Evolutionary conservation across 2,888 invertebrate species (phyloP).

Genomic region (Pyrochroa serraticornis): DNA sequence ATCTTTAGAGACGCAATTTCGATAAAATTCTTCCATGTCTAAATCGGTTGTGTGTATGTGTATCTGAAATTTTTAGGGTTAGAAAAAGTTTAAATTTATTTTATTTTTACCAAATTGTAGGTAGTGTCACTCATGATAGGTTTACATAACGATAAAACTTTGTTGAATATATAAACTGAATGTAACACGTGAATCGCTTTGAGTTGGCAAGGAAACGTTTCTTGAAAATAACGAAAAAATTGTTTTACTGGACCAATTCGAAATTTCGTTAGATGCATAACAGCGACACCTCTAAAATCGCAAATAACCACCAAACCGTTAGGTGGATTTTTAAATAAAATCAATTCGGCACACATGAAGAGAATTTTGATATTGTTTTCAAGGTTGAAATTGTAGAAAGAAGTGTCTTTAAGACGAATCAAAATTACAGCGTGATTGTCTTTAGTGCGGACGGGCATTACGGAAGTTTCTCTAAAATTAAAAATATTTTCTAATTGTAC

Average conservation of each 20-base stretch:
- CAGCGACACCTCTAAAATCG: conserved; percentile 44
- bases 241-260: conserved; percentile 59
- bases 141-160: conserved; percentile 57
- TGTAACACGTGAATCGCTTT: conserved; percentile 72
- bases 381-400: conserved; percentile 42
- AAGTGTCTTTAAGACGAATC: conserved; percentile 39
- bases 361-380: conserved; percentile 38
- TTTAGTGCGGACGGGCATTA: conserved; percentile 42
- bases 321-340: conserved; percentile 42
- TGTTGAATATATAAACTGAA: conserved; percentile 59
- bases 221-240: conserved; percentile 72
- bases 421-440: conserved; percentile 39
- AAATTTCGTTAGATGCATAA: conserved; percentile 45
- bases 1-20: conserved; percentile 62
- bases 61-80: conserved; percentile 58
- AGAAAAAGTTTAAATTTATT: background rate
- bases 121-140: conserved; percentile 60
- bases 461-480: conserved; percentile 35
- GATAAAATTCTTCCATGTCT: conserved; percentile 63
- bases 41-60: conserved; percentile 66
- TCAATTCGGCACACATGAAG: conserved; percentile 40
- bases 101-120: conserved; percentile 52
- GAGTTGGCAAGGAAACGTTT: conserved; percentile 70
- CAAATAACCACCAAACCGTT: conserved; percentile 42
- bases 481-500: too few species aligned